These are phyloP conservation scores for Trachelus stipa DNA, from an alignment of 2,888 invertebrate genomes.

Conservation along the genomic window DNA sequence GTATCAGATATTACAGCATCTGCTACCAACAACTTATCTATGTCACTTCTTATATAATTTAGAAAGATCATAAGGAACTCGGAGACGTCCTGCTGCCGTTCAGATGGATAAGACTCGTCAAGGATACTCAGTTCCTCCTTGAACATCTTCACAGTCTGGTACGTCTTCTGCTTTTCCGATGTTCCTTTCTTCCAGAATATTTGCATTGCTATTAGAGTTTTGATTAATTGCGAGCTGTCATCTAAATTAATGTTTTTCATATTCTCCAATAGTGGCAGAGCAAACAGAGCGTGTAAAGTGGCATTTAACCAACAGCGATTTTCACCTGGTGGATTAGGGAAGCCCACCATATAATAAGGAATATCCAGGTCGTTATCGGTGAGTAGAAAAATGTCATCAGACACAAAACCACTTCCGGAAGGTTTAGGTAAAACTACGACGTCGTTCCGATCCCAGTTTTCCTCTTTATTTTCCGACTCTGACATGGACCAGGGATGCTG, in stretches of 20 bases:
- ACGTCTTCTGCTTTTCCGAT: constrained; percentile 36
- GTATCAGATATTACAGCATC: constrained; percentile 34
- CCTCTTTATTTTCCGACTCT: background rate
- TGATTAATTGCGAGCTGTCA: constrained; percentile 43
- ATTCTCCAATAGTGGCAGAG: constrained; percentile 47
- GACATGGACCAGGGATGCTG: background rate
- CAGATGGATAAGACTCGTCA: constrained; percentile 52
- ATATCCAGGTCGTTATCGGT: constrained; percentile 22
- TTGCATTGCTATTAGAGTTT: constrained; percentile 42
- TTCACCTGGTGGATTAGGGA: constrained; percentile 58
- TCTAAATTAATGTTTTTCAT: constrained; percentile 37
- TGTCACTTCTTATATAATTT: constrained; percentile 53
- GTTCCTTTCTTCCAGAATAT: constrained; percentile 45
- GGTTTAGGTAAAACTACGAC: background rate
- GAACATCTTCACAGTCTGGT: constrained; percentile 44
- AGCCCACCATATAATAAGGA: constrained; percentile 50
- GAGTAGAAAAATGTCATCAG: background rate
- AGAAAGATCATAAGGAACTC: constrained; percentile 56
- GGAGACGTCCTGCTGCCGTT: constrained; percentile 58
- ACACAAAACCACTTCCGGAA: background rate
- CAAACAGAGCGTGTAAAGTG: constrained; percentile 53
- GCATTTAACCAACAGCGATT: constrained; percentile 60
- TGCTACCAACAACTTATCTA: constrained; percentile 35
- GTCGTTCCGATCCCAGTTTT: background rate
- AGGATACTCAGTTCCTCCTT: constrained; percentile 49